Evolutionary conservation across 1,140 invertebrate genomes (phyloP), one percentile per base, ranked within the genome.

Genomic region (Colletes latitarsis): DNA sequence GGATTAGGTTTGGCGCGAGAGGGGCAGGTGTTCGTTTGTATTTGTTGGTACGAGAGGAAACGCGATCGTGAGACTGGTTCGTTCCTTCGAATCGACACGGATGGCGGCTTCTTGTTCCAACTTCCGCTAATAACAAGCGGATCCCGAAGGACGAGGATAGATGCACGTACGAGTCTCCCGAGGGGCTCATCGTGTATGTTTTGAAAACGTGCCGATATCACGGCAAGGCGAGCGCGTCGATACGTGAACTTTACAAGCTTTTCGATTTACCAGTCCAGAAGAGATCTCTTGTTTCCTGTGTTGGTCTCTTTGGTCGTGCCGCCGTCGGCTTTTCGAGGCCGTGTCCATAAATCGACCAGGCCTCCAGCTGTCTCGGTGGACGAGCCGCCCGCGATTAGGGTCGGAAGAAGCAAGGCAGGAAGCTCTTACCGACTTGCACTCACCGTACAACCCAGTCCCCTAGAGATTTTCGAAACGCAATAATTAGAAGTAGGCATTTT

Each of bases 181-280:
- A 69, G 81, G 77, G 85, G 76, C 67, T 57, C 71, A 71, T 63
- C 69, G 67, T 86, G 87, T 88, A 73, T 91, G 90, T 91, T 90
- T 89, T 88, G 81, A 87, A 89, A 89, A 92, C 91, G 90, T 91
- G 90, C 86, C 90, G 89, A 91, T 91, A 89, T 83, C 70, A 52
- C 79, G 73, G 41, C 57, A 57, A 69, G 75, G 71, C 43, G 62
- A 78, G 58, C 49, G 43, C 46, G 52, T 69, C 64, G 58, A 57
- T 60, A 75, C 15, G 6, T 69, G 10, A 62, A 67, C 52, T 67
- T 79, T 41, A 71, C 30, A 67, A 66, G 63, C 52, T 78, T 70
- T 82, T 10, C 49, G 70, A 75, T 82, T 71, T 72, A 63, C 80
- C 19, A 19, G 46, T 14, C 52, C 15, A 55, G 17, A 43, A 57